Conservation (phyloP, 2,797 vertebrate species). For the Odontamblyopus rebecca region DNA sequence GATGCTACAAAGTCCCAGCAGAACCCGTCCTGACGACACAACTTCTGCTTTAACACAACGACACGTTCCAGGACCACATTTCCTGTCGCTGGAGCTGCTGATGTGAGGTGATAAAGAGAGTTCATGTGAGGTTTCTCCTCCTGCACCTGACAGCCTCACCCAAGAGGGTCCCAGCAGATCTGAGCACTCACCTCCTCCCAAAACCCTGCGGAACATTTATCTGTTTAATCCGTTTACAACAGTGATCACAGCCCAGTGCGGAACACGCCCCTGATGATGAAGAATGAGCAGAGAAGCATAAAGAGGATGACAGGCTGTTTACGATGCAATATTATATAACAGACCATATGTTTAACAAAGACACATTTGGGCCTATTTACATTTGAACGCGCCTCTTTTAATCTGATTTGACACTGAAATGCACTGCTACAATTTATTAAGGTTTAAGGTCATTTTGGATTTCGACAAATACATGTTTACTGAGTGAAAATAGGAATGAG, state of each 20-base stretch:
- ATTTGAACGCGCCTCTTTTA: not conserved
- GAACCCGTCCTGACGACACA: too few species aligned
- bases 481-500: not conserved
- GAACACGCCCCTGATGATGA: too few species aligned
- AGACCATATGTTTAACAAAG: slow-evolving; percentile 24
- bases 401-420: not conserved
- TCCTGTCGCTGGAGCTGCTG: not conserved
- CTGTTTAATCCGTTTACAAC: too few species aligned
- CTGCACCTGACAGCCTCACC: slow-evolving; percentile 38
- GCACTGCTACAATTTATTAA: not conserved
- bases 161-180: slow-evolving; percentile 13
- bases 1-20: too few species aligned
- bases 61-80: slow-evolving; percentile 15
- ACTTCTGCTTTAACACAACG: not conserved
- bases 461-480: not conserved
- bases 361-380: not conserved
- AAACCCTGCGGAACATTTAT: too few species aligned
- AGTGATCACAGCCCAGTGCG: too few species aligned
- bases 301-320: slow-evolving; percentile 34
- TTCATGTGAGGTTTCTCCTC: slow-evolving; percentile 26
- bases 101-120: slow-evolving; percentile 48
- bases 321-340: slow-evolving; percentile 61
- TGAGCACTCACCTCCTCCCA: too few species aligned
- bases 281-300: slow-evolving; percentile 3
- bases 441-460: too few species aligned